phyloP scores from a whole-genome alignment of 2,888 invertebrate species.

The Zhuqinia jingwanae region DNA sequence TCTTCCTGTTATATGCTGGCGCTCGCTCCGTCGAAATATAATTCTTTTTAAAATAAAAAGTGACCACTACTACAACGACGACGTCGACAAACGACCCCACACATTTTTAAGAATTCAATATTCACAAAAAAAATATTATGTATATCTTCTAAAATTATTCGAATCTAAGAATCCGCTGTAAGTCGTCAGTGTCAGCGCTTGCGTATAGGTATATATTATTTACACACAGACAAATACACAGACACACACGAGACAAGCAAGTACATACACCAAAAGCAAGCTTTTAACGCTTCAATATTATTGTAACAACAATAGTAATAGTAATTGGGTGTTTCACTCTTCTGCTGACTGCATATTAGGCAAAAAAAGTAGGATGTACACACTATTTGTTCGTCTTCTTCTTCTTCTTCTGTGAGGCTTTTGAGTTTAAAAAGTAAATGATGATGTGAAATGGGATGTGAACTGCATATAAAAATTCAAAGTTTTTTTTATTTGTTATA shows the following conservation, averaged over 20 bases:
- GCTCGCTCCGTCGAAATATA: slow-evolving; percentile 22
- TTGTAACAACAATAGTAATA: slow-evolving; percentile 16
- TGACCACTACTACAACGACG: slow-evolving; percentile 17
- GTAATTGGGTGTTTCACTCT: slow-evolving; percentile 40
- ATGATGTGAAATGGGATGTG: slow-evolving; percentile 42
- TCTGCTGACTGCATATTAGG: slow-evolving; percentile 14
- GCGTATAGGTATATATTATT: neutral
- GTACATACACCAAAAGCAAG: slow-evolving; percentile 13
- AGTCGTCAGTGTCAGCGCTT: neutral
- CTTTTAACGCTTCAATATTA: slow-evolving; percentile 31
- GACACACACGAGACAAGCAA: slow-evolving; percentile 7
- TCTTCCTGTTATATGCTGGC: neutral
- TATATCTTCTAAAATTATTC: neutral
- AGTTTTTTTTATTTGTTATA: slow-evolving; percentile 29
- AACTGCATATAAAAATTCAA: slow-evolving; percentile 59
- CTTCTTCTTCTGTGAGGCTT: neutral
- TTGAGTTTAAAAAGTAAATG: slow-evolving; percentile 33
- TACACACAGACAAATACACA: too few relatives aligned
- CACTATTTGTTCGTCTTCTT: slow-evolving; percentile 25
- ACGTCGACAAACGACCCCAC: slow-evolving; percentile 27
- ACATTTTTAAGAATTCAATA: slow-evolving; percentile 31
- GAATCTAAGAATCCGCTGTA: neutral
- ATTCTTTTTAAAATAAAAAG: slow-evolving; percentile 19
- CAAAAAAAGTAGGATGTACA: slow-evolving; percentile 51
- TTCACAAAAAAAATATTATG: slow-evolving; percentile 15